Percentiles rank a stretch among this genome's conserved stretches.
Conservation (phyloP, 2,888 invertebrate species). For the Athetis lepigone region DNA sequence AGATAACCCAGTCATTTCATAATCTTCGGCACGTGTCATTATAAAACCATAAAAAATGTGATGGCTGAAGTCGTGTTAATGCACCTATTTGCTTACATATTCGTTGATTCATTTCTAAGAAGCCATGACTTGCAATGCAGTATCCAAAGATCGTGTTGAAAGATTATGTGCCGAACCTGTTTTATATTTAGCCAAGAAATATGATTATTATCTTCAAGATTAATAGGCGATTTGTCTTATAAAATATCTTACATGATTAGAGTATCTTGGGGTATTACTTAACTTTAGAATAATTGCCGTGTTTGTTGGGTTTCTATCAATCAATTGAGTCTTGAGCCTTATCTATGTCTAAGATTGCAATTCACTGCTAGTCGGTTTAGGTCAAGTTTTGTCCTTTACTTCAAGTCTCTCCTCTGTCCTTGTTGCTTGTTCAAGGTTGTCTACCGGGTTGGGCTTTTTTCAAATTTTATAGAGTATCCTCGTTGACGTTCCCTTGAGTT, state of each 20-base stretch:
- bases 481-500: too few species aligned
- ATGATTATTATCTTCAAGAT: constrained; percentile 43
- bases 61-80: constrained; percentile 21
- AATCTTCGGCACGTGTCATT: constrained; percentile 34
- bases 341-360: neutral
- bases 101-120: constrained; percentile 38
- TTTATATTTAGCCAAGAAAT: constrained; percentile 38
- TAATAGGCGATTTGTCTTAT: constrained; percentile 33
- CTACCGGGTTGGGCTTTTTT: neutral
- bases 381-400: neutral
- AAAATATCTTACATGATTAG: constrained; percentile 4
- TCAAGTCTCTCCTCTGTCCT: neutral
- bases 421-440: neutral
- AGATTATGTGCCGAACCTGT: constrained; percentile 42
- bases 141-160: constrained; percentile 38
- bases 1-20: neutral
- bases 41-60: constrained; percentile 27
- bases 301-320: neutral
- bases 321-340: constrained; percentile 7
- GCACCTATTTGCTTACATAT: constrained; percentile 35
- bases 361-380: neutral
- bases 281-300: constrained; percentile 3
- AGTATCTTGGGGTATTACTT: constrained; percentile 22
- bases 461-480: too few species aligned
- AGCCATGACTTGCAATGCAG: constrained; percentile 27